A percentile compares a stretch with the other conserved stretches of the same genome.
phyloP scores from a whole-genome alignment of 2,113 vertebrate genomes.

The Sapayoa aenigma region DNA sequence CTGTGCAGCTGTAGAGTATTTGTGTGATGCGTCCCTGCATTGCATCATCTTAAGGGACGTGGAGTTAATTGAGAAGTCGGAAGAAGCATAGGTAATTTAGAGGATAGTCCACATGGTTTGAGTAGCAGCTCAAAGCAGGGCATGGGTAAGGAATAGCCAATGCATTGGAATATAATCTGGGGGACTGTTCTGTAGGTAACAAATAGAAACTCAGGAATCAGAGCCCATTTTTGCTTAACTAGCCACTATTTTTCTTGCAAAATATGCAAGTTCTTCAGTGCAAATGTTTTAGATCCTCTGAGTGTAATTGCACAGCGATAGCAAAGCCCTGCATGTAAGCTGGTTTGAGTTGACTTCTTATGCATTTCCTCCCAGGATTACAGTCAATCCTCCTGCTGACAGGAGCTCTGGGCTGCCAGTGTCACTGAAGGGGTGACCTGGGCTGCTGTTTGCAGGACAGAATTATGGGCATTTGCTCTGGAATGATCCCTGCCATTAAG shows the following conservation, averaged over 20 bases:
- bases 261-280: neutral
- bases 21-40: neutral
- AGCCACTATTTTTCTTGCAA: neutral
- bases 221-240: neutral
- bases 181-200: neutral
- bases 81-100: neutral
- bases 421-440: neutral
- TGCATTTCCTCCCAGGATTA: neutral
- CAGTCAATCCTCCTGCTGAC: neutral
- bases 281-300: neutral
- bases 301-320: neutral
- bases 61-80: neutral
- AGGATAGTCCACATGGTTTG: neutral
- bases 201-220: neutral
- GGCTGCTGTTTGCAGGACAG: neutral
- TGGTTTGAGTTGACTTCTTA: neutral
- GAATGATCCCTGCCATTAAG: neutral
- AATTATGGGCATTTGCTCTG: neutral
- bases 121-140: neutral
- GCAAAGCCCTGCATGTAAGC: neutral
- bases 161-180: neutral
- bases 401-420: neutral
- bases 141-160: fast-evolving
- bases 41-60: neutral
- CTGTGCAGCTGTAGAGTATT: neutral